A percentile compares a stretch with the other conserved stretches of the same genome.
Conservation (phyloP, 2,797 vertebrate genomes). For the Iguana delicatissima region DNA sequence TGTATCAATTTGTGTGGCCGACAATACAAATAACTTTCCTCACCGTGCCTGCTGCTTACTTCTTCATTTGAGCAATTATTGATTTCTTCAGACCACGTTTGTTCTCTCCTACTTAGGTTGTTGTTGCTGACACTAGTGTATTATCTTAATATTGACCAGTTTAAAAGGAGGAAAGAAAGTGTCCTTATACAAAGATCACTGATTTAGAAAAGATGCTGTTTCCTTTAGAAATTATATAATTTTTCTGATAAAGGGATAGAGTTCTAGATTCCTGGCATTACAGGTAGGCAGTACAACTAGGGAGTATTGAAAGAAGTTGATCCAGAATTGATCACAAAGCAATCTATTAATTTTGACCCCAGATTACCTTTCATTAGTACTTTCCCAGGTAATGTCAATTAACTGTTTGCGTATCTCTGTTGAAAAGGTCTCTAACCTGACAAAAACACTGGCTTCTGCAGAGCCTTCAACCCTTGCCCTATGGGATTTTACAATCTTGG, state of each 20-base stretch:
- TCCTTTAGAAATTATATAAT: neutral
- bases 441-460: neutral
- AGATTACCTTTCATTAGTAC: neutral
- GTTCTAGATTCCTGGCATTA: neutral
- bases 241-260: neutral
- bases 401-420: neutral
- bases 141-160: neutral
- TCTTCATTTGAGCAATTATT: neutral
- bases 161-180: neutral
- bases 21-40: neutral
- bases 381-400: neutral
- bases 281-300: neutral
- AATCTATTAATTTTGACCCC: neutral
- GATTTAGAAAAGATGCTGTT: neutral
- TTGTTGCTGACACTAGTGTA: neutral
- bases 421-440: neutral
- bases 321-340: neutral
- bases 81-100: neutral
- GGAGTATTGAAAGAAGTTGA: neutral
- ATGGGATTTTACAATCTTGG: neutral
- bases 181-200: neutral
- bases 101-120: neutral
- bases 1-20: slow-evolving; percentile 27
- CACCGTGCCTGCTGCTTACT: neutral
- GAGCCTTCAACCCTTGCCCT: neutral